A percentile compares a stretch with the other conserved stretches of the same genome.
These are phyloP conservation scores for Griposia aprilina DNA, from an alignment of 2,888 invertebrate species.

Conservation along the genomic window DNA sequence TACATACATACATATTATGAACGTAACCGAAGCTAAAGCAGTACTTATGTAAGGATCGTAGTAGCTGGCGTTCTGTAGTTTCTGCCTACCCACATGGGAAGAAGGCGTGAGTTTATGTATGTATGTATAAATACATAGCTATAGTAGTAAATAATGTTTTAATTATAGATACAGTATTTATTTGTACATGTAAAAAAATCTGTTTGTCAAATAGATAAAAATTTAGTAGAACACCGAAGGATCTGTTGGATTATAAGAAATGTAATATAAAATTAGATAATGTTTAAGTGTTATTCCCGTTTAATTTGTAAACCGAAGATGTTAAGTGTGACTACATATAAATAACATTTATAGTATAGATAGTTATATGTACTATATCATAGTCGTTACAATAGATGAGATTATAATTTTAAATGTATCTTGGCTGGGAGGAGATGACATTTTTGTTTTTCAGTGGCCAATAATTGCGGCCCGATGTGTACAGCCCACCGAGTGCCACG, in stretches of 20 bases:
- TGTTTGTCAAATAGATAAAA: slow-evolving; percentile 76
- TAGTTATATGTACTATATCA: slow-evolving; percentile 66
- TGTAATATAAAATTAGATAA: slow-evolving; percentile 76
- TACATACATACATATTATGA: slow-evolving; percentile 11
- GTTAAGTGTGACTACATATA: slow-evolving; percentile 74
- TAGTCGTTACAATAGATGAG: slow-evolving; percentile 67
- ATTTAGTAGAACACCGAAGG: slow-evolving; percentile 77
- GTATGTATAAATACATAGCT: slow-evolving; percentile 69
- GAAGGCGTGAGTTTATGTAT: neutral
- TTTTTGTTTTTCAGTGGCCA: slow-evolving; percentile 57
- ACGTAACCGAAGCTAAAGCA: neutral
- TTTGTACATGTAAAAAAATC: slow-evolving; percentile 80
- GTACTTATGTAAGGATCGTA: neutral
- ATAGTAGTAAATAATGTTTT: slow-evolving; percentile 75
- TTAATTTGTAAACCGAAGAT: slow-evolving; percentile 72
- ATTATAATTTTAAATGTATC: slow-evolving; percentile 65
- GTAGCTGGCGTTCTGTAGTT: neutral
- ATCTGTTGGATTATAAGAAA: slow-evolving; percentile 79
- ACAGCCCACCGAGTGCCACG: slow-evolving; percentile 78
- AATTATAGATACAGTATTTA: slow-evolving; percentile 81
- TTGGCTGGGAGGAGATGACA: slow-evolving; percentile 66
- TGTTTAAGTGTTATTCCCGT: slow-evolving; percentile 84
- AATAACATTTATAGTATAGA: slow-evolving; percentile 64
- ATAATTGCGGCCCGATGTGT: slow-evolving; percentile 73
- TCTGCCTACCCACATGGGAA: neutral